phyloP scores from a whole-genome alignment of 1,140 invertebrate species.

The Varroa destructor region DNA sequence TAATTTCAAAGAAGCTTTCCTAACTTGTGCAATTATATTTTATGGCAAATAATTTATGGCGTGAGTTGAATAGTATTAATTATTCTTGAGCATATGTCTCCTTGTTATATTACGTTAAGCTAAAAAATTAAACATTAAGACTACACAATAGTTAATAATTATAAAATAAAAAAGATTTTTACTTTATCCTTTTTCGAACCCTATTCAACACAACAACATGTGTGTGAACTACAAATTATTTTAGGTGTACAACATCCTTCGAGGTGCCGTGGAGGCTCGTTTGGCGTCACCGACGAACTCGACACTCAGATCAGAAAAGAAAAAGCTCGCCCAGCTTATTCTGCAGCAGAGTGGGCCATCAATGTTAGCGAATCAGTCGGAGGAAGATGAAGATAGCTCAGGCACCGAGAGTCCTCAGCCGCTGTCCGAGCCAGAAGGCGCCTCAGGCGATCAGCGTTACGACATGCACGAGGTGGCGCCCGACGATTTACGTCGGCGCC shows the following conservation, averaged over 20 bases:
- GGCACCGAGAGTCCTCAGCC: constrained; percentile 19
- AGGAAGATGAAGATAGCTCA: constrained; percentile 26
- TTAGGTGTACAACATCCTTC: constrained; percentile 21
- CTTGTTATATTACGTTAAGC: too few relatives aligned
- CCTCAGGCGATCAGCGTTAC: constrained; percentile 10
- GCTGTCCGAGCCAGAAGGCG: constrained; percentile 10
- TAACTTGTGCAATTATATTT: too few relatives aligned
- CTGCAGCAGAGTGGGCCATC: constrained; percentile 15
- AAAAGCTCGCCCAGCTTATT: constrained; percentile 21
- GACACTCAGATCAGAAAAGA: constrained; percentile 15
- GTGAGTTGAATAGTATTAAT: too few relatives aligned
- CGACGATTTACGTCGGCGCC: constrained; percentile 21
- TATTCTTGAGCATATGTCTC: too few relatives aligned
- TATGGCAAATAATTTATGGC: too few relatives aligned
- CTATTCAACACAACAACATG: too few relatives aligned
- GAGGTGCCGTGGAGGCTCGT: constrained; percentile 4
- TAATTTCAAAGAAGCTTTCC: too few relatives aligned
- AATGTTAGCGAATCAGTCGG: constrained; percentile 5
- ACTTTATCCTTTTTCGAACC: too few relatives aligned
- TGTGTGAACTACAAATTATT: not conserved
- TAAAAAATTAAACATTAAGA: too few relatives aligned
- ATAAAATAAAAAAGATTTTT: too few relatives aligned
- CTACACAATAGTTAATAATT: too few relatives aligned
- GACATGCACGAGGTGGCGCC: constrained; percentile 21
- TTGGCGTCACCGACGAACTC: constrained; percentile 21